A percentile compares a stretch with the other conserved stretches of the same genome.
Evolutionary conservation across 2,113 vertebrate genomes (phyloP).

Genomic region (Dicerorhinus sumatrensis): DNA sequence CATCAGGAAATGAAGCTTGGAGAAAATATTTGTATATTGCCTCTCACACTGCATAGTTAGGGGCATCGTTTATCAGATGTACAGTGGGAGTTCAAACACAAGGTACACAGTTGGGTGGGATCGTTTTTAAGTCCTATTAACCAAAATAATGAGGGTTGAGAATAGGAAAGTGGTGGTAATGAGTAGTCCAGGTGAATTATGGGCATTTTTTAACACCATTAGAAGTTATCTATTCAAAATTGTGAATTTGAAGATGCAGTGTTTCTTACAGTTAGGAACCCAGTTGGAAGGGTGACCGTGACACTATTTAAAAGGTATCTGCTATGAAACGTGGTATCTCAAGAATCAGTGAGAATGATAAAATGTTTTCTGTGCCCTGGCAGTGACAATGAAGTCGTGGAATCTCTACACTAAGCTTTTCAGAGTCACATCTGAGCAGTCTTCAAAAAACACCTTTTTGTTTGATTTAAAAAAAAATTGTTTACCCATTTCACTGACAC

Average conservation of each 20-base stretch:
- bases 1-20: neutral
- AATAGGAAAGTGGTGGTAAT: neutral
- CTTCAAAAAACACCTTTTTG: neutral
- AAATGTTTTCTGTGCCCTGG: neutral
- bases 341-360: neutral
- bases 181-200: neutral
- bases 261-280: neutral
- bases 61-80: neutral
- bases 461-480: neutral
- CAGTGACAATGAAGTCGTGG: neutral
- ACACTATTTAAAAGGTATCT: neutral
- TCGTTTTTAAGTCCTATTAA: neutral
- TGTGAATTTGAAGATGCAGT: neutral
- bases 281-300: neutral
- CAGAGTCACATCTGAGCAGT: neutral
- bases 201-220: neutral
- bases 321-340: neutral
- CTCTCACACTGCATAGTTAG: neutral
- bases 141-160: neutral
- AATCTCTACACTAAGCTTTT: neutral
- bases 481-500: constrained; percentile 29
- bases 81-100: neutral
- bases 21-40: neutral
- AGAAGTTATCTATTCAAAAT: neutral
- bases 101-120: neutral